These are phyloP conservation scores for Pecten maximus DNA, from an alignment of 2,888 invertebrate genomes.

Conservation along the genomic window DNA sequence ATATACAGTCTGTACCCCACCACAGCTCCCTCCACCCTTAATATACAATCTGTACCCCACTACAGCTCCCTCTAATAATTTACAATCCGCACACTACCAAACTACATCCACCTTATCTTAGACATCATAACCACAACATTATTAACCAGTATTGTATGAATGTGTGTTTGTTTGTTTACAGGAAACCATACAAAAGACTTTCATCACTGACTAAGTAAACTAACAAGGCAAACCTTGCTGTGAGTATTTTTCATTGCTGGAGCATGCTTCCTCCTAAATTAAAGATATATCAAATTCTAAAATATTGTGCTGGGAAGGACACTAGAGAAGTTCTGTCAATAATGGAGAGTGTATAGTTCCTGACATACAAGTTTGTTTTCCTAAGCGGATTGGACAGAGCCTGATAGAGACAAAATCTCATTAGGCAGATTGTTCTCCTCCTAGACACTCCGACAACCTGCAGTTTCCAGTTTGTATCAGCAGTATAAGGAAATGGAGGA, in stretches of 20 bases:
- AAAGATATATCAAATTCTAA: neutral
- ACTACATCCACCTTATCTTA: too few relatives aligned
- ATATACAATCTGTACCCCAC: too few relatives aligned
- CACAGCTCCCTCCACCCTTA: too few relatives aligned
- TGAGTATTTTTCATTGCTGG: neutral
- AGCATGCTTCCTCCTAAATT: constrained; percentile 7
- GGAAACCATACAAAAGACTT: too few relatives aligned
- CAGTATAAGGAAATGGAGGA: neutral
- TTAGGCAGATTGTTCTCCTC: neutral
- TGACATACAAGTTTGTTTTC: constrained; percentile 28
- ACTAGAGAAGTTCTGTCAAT: neutral
- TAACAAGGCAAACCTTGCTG: neutral
- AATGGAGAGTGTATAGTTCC: neutral
- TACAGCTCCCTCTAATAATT: too few relatives aligned
- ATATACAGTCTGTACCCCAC: too few relatives aligned
- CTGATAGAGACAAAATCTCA: neutral
- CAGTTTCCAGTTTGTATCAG: neutral
- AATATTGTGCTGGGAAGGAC: neutral
- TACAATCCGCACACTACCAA: too few relatives aligned
- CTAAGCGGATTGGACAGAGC: constrained; percentile 24
- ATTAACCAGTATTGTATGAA: too few relatives aligned
- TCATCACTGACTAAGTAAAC: neutral
- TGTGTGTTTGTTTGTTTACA: too few relatives aligned
- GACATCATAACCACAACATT: too few relatives aligned
- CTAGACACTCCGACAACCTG: neutral